A percentile compares a stretch with the other conserved stretches of the same genome.
phyloP scores from a whole-genome alignment of 2,797 vertebrate species.

The Aselliscus stoliczkanus region DNA sequence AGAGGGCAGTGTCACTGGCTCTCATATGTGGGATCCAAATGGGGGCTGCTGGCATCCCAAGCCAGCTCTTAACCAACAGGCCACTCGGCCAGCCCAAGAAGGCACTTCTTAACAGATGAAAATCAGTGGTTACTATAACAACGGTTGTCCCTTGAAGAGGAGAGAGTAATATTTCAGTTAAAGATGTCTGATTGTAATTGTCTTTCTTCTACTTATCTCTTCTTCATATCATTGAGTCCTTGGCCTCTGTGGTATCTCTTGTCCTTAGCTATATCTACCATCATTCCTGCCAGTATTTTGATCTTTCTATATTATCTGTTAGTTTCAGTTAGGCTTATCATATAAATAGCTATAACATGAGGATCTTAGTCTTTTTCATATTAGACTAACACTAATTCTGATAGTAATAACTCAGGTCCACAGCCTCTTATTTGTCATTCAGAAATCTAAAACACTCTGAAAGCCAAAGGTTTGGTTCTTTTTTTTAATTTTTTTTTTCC shows the following conservation, averaged over 20 bases:
- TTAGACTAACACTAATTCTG: not conserved
- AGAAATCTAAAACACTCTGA: slow-evolving; percentile 27
- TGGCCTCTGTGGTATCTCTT: not conserved
- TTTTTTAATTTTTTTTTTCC: not conserved
- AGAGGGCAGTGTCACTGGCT: no score
- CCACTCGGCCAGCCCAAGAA: no score
- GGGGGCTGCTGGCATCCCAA: no score
- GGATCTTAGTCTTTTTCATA: not conserved
- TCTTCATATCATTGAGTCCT: not conserved
- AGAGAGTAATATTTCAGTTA: not conserved
- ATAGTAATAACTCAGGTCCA: not conserved
- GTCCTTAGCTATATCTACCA: not conserved
- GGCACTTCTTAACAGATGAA: not conserved
- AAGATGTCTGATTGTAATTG: not conserved
- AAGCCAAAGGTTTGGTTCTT: not conserved
- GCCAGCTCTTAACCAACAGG: no score
- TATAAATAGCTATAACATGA: not conserved
- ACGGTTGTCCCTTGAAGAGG: not conserved
- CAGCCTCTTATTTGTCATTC: not conserved
- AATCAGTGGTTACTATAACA: not conserved
- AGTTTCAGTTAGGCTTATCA: not conserved
- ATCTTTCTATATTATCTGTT: not conserved
- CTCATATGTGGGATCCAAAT: no score
- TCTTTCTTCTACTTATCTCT: not conserved
- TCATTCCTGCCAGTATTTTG: not conserved